Evolutionary conservation across 2,888 invertebrate genomes (phyloP).

Genomic region (Orthonychiurus folsomi): DNA sequence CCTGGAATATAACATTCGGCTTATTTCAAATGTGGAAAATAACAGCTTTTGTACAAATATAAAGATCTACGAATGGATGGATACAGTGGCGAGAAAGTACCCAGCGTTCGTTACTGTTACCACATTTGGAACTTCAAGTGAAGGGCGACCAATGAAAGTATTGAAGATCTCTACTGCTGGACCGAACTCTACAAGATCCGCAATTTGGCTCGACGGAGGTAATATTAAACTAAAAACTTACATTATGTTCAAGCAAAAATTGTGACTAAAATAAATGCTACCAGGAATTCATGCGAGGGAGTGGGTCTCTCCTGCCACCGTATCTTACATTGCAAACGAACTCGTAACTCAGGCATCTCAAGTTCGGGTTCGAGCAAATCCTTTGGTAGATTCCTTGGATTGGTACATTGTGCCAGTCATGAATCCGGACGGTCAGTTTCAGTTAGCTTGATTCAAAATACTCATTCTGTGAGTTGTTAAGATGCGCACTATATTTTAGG

Average conservation of each 20-base stretch:
- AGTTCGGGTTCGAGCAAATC: conserved; percentile 50
- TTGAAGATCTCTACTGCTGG: conserved; percentile 43
- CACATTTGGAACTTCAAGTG: conserved; percentile 63
- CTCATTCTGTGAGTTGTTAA: not conserved
- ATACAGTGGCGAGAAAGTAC: conserved; percentile 57
- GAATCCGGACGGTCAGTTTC: conserved; percentile 71
- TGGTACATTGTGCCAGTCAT: conserved; percentile 64
- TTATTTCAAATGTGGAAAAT: not conserved
- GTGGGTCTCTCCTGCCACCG: conserved; percentile 73
- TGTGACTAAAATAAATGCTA: conserved; percentile 10
- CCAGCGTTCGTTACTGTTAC: conserved; percentile 58
- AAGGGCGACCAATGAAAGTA: conserved; percentile 54
- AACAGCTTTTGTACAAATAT: not conserved
- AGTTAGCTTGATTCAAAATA: not conserved
- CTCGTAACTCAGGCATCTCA: conserved; percentile 48
- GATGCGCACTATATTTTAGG: too few species aligned
- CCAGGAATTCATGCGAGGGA: conserved; percentile 74
- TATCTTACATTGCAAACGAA: conserved; percentile 61
- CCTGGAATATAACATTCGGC: not conserved
- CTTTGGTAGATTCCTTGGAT: conserved; percentile 50
- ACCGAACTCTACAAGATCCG: conserved; percentile 43
- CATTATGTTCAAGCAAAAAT: not conserved
- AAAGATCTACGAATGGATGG: conserved; percentile 45
- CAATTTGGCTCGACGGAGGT: conserved; percentile 52
- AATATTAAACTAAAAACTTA: conserved; percentile 19